These are phyloP conservation scores for Ceratoteleas bidentatus DNA, from an alignment of 1,140 invertebrate genomes.

Conservation along the genomic window DNA sequence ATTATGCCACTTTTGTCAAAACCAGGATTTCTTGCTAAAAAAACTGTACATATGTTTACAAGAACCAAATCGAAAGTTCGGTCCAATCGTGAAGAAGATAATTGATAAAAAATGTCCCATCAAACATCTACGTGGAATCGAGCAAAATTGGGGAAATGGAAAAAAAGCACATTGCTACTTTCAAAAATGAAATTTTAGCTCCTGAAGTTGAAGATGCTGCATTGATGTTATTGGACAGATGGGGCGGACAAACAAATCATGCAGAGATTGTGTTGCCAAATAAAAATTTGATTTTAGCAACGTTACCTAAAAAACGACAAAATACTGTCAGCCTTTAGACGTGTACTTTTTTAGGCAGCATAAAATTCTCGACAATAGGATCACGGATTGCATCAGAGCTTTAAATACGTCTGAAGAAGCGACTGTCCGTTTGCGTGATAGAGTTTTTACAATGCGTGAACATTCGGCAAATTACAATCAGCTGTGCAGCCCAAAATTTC, in stretches of 20 bases:
- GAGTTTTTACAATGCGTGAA: conserved; percentile 4
- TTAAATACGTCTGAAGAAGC: not conserved
- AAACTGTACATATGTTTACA: conserved; percentile 3
- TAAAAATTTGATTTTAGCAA: not conserved
- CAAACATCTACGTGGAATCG: not conserved
- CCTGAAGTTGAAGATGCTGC: not conserved
- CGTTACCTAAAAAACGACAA: conserved; percentile 1
- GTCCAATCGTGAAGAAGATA: not conserved
- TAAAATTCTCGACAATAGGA: not conserved
- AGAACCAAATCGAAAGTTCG: not conserved
- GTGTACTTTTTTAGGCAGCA: conserved; percentile 2
- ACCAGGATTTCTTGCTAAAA: not conserved
- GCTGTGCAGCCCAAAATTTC: not conserved
- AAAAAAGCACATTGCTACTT: not conserved
- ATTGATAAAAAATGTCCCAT: not conserved
- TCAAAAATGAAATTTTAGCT: conserved; percentile 1
- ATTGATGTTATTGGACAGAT: not conserved
- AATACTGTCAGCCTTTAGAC: not conserved
- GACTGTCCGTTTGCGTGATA: not conserved
- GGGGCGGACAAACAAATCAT: not conserved
- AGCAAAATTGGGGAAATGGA: conserved; percentile 1
- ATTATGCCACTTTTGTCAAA: not conserved
- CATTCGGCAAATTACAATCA: conserved; percentile 8
- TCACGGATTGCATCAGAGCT: not conserved
- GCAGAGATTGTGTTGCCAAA: not conserved